Base-by-base conservation (phyloP, 2,797 vertebrate genomes). In the Passerculus sandwichensis region DNA sequence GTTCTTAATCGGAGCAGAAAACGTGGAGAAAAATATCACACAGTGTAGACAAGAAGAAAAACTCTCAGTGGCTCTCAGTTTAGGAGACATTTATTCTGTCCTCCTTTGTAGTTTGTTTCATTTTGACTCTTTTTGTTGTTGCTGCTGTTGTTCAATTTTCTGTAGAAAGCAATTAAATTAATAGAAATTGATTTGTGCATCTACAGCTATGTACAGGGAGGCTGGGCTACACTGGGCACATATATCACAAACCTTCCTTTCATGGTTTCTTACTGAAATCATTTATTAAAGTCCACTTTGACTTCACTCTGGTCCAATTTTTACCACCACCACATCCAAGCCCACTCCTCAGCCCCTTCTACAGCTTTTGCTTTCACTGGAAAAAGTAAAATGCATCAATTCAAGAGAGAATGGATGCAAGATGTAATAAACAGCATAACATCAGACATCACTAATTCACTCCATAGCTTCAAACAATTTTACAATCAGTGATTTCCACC, bases 121-220 rank as follows among this genome's bases (percentile, higher is more conserved):
- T 84, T 91, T 92, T 84, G 51, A 78, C 56, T 88, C 29, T 62
- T 85, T 40, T 61, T 73, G 64, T 66, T 75, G 62, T 21, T 75
- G 42, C 5, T 78, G 40, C 23, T 81, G 32, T 36, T 96, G 70
- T 75, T 75, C 87, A 88, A 83, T 96, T 97, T 95, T 93, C 85
- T 90, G 73, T 54, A 72, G 70, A 84, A 90, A 67, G 94, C 64
- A 34, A 96, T 77, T 85, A 89, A 94, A 94, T 77, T 91, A 94
- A 90, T 80, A 75, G 74, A 91, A 94, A 96, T 95, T 89, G 91
- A 91, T 96, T 90, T 57, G 38, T 91, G 53, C n/a, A 83, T 64
- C 85, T 82, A n/a, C 57, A 75, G 67, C 64, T 91, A 64, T 32
- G 12, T 80, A 48, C 22, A 38, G 71, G 64, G 74, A 94, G 53